Evolutionary conservation across 2,797 vertebrate species (phyloP), one percentile per base, ranked within the genome.

Genomic region (Manis javanica): DNA sequence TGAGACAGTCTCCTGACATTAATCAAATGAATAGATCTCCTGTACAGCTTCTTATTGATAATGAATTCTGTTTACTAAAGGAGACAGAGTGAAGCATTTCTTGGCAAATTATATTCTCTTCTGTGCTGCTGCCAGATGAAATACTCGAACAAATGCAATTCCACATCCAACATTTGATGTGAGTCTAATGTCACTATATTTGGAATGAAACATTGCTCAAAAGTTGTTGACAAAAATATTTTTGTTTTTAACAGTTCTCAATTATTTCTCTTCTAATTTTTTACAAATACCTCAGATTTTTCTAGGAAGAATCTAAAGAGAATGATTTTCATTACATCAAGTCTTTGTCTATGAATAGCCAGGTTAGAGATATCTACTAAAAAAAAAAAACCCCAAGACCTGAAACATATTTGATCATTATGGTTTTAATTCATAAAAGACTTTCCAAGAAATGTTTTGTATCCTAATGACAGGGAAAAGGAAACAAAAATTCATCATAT

Each of bases 101-200:
- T 97, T 98, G 97, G 97, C 96, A 98, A 96, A 98, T 75, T 78
- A 90, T 94, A 86, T 85, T 71, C 85, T 96, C 87, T 77, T 97
- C 74, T 96, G 94, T 97, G 87, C 51, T 97, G 92, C 89, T 98
- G 97, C 98, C 98, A 98, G 97, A 96, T 49, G 5, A 97, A 98
- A 98, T 85, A 64, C 97, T 98, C 97, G 96, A 97, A 98, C 97
- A 98, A 98, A 97, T 96, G 93, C 93, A 98, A 95, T 97, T 97
- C 93, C 79, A 94, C 96, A 98, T 91, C 97, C 98, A 97, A 96
- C 51, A 14, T 69, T 98, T 97, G 96, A 98, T 95, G 94, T 11
- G 69, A 98, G 94, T 97, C 97, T 97, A 98, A 97, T 97, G 96
- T 98, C 98, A 97, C 95, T 97, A 66, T 97, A 94, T 98, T 98